Evolutionary conservation across 2,113 vertebrate species (phyloP).

Genomic region (Pollachius pollachius): DNA sequence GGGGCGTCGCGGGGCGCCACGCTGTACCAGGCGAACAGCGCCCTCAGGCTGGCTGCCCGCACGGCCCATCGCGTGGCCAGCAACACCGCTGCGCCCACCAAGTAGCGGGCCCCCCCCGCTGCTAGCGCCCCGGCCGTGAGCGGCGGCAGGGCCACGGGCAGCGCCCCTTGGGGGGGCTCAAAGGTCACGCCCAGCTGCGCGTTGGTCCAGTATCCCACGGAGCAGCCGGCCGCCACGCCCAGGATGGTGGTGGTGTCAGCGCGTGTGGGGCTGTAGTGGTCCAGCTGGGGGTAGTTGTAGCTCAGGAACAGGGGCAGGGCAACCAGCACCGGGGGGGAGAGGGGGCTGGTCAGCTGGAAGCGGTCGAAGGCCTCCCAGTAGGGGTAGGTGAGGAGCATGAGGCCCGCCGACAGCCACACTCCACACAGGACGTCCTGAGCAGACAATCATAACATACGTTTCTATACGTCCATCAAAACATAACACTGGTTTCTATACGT

Average conservation of each 20-base stretch:
- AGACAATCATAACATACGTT: neutral
- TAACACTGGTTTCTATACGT: too few relatives aligned
- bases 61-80: slow-evolving; percentile 74
- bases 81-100: slow-evolving; percentile 71
- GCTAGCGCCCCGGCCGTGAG: slow-evolving; percentile 29
- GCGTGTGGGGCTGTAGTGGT: slow-evolving; percentile 88
- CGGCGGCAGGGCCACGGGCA: slow-evolving; percentile 69
- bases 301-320: slow-evolving; percentile 79
- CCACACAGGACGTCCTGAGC: slow-evolving; percentile 89
- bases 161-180: slow-evolving; percentile 54
- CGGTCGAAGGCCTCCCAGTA: slow-evolving; percentile 82
- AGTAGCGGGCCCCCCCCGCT: slow-evolving; percentile 59
- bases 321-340: slow-evolving; percentile 78
- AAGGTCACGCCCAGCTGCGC: slow-evolving; percentile 60
- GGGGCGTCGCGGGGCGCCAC: slow-evolving; percentile 62
- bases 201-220: slow-evolving; percentile 87
- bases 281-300: slow-evolving; percentile 86
- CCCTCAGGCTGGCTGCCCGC: slow-evolving; percentile 71
- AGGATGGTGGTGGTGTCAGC: slow-evolving; percentile 91
- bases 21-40: slow-evolving; percentile 74
- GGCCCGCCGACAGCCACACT: slow-evolving; percentile 68
- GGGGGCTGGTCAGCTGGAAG: slow-evolving; percentile 77
- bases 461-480: too few relatives aligned
- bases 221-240: slow-evolving; percentile 78
- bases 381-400: slow-evolving; percentile 79